Conservation (phyloP, 1,140 invertebrate species). For the Lasioglossum baleicum region DNA sequence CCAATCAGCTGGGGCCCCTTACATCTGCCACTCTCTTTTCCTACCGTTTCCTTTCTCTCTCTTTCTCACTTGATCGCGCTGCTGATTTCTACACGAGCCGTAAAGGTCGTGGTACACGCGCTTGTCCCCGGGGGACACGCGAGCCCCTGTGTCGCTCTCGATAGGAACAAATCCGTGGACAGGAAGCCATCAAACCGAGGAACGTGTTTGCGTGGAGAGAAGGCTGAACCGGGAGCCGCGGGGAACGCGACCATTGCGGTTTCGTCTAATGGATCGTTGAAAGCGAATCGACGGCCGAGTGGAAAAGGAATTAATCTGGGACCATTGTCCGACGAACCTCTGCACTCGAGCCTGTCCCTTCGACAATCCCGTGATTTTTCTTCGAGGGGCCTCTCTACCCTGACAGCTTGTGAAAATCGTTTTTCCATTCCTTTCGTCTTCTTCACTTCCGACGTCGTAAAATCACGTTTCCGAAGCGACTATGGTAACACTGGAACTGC, state of each 20-base stretch:
- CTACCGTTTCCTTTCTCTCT: neutral
- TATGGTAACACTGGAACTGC: no score
- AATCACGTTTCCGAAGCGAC: no score
- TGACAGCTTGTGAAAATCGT: no score
- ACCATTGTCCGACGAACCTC: slow-evolving; percentile 5
- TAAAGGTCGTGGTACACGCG: slow-evolving; percentile 27
- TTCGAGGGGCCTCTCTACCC: no score
- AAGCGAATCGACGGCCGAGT: neutral
- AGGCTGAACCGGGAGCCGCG: no score
- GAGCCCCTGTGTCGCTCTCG: neutral
- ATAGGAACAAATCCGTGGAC: slow-evolving; percentile 23
- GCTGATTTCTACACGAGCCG: slow-evolving; percentile 12
- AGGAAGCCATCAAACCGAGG: slow-evolving; percentile 33
- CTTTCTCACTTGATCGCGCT: neutral
- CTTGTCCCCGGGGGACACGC: slow-evolving; percentile 12
- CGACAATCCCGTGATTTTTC: no score
- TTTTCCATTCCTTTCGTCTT: no score
- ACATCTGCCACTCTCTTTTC: slow-evolving; percentile 50
- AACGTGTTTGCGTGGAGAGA: slow-evolving; percentile 10
- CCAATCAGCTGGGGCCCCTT: slow-evolving; percentile 30
- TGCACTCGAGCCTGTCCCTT: no score
- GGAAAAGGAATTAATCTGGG: slow-evolving; percentile 30
- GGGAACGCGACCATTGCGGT: slow-evolving; percentile 12
- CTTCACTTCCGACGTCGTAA: no score
- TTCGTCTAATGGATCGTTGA: slow-evolving; percentile 22